Base-by-base conservation (phyloP, 2,797 vertebrate species). In the Parotocinclus haroldoi region DNA sequence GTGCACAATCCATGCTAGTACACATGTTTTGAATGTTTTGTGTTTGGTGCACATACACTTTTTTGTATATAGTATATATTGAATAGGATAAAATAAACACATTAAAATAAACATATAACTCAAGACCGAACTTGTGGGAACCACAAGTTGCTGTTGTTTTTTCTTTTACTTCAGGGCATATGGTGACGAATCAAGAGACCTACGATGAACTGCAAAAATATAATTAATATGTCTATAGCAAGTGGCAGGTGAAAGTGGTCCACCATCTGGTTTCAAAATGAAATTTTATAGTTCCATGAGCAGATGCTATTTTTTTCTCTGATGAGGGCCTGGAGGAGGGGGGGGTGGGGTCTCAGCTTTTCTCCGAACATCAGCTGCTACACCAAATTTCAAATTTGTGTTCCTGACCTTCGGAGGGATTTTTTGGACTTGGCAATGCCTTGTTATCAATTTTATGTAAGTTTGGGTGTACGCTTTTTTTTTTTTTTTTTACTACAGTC, bases 391-490 rank as follows among this genome's bases (percentile, higher is more conserved):
- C 56, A 66, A 69, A 16, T 60, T 62, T 80, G 64, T 76, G 46
- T 67, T 73, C 44, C 17, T 56, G 49, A 57, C 64, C 65, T 63
- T 50, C 38, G 45, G 45, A 57, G 18, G 12, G 52, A 39, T 60
- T 62, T 54, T 66, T 42, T 71, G 76, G 74, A 78, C 65, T 69
- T 58, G 70, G 56, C 61, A 66, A 65, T 63, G 73, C 66, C 10
- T 58, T 38, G 7, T 17, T 12, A 52, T 58, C 54, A n/a, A 7
- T 52, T 58, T 56, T 70, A 58, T 71, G 48, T 49, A 77, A 68
- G 50, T 63, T 45, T 48, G 27, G 27, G 2, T 5, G 27, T 27
- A 2, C 2, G 27, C 27, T 27, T 27, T 27, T n/a, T n/a, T n/a
- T n/a, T n/a, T n/a, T n/a, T n/a, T n/a, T n/a, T n/a, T n/a, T n/a